These are phyloP conservation scores for Keiferia lycopersicella DNA, from an alignment of 2,888 invertebrate species.

Conservation along the genomic window DNA sequence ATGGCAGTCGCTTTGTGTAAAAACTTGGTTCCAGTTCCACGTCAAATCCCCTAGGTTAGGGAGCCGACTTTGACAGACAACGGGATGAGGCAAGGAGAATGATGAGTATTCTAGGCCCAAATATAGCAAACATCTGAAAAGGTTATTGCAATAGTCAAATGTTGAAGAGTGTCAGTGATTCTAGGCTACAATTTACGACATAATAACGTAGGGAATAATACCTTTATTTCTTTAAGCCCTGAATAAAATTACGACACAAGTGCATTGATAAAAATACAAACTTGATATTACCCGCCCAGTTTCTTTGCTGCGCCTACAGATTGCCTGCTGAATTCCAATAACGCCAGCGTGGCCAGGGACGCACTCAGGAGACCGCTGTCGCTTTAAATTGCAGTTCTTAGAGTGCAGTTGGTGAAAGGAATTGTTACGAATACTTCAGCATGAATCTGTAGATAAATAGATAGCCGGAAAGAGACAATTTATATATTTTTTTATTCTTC, in stretches of 20 bases:
- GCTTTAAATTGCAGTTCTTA: not conserved
- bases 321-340: constrained; percentile 59
- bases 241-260: not conserved
- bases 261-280: constrained; percentile 1
- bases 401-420: not conserved
- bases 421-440: not conserved
- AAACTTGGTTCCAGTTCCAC: too few species aligned
- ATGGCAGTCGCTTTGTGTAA: too few species aligned
- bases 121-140: too few species aligned
- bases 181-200: too few species aligned
- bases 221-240: not conserved
- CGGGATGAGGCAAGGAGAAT: too few species aligned
- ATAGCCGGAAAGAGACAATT: too few species aligned
- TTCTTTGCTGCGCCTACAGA: constrained; percentile 41
- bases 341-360: constrained; percentile 36
- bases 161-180: too few species aligned
- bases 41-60: too few species aligned
- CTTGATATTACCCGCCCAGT: constrained; percentile 21
- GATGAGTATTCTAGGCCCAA: too few species aligned
- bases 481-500: too few species aligned
- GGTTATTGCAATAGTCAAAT: too few species aligned
- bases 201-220: not conserved
- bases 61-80: too few species aligned
- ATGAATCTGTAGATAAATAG: not conserved
- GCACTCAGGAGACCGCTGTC: constrained; percentile 1